Conservation (phyloP, 2,888 invertebrate species). For the Rutpela maculata region DNA sequence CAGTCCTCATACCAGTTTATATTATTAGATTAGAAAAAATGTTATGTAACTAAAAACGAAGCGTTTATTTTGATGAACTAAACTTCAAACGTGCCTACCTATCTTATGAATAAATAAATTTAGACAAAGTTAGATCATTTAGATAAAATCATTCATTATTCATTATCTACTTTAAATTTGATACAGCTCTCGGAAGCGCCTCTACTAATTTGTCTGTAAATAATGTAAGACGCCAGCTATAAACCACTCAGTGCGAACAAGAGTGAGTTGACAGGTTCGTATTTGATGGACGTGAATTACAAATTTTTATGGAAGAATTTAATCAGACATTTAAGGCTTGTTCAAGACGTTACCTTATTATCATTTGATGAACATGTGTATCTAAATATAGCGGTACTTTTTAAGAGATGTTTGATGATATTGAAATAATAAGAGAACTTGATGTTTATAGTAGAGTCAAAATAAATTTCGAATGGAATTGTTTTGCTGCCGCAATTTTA, state of each 20-base stretch:
- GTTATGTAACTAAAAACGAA: background rate
- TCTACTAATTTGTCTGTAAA: background rate
- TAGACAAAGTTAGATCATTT: background rate
- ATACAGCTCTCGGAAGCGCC: background rate
- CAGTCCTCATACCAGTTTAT: background rate
- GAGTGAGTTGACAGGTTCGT: background rate
- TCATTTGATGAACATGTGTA: background rate
- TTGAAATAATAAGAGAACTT: background rate
- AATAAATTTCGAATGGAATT: too few relatives aligned
- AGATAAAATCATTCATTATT: constrained; percentile 3
- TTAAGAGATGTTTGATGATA: background rate
- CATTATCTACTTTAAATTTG: background rate
- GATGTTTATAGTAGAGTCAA: too few relatives aligned
- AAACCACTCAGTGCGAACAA: background rate
- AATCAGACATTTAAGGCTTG: background rate
- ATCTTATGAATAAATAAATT: background rate
- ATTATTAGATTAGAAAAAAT: constrained; percentile 1
- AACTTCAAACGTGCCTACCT: background rate
- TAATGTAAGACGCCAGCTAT: background rate
- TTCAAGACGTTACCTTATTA: background rate
- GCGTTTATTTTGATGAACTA: background rate
- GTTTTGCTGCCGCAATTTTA: too few relatives aligned
- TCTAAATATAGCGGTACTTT: background rate
- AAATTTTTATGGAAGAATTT: background rate
- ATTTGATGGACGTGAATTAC: background rate